Conservation (phyloP, 2,113 vertebrate genomes). For the Phoxinus phoxinus region DNA sequence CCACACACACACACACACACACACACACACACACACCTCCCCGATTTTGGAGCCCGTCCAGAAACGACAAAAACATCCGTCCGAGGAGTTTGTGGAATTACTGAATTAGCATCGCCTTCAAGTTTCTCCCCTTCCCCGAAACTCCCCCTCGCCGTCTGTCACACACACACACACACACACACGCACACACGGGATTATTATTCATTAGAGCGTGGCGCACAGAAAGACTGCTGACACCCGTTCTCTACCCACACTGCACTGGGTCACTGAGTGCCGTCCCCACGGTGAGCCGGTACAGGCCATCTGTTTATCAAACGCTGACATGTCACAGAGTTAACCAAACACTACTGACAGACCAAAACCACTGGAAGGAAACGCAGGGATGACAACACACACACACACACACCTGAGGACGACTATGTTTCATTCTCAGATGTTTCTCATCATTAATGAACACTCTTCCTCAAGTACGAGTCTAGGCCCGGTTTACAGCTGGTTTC, state of each 20-base stretch:
- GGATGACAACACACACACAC: not conserved
- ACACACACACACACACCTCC: no score
- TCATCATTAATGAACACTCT: no score
- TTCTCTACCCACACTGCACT: conserved; percentile 52
- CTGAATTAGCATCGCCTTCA: conserved; percentile 61
- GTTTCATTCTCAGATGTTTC: no score
- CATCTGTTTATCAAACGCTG: conserved; percentile 65
- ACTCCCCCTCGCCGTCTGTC: conserved; percentile 16
- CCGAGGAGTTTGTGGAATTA: conserved; percentile 33
- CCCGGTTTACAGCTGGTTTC: no score
- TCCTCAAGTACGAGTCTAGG: no score
- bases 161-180: not conserved
- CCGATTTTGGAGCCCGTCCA: conserved; percentile 55
- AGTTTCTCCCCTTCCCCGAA: conserved; percentile 25
- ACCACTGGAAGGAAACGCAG: not conserved
- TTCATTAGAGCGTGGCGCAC: conserved; percentile 54
- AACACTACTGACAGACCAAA: not conserved
- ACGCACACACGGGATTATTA: conserved; percentile 40
- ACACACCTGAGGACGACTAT: not conserved
- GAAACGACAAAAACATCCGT: conserved; percentile 47
- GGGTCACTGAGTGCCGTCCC: conserved; percentile 60
- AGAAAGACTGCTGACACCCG: conserved; percentile 69
- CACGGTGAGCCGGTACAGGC: conserved; percentile 64
- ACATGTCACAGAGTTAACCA: conserved; percentile 56
- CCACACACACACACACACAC: no score